Percentiles rank a stretch among this genome's conserved stretches.
These are phyloP conservation scores for Tiliqua scincoides DNA, from an alignment of 2,113 vertebrate genomes.

Conservation along the genomic window DNA sequence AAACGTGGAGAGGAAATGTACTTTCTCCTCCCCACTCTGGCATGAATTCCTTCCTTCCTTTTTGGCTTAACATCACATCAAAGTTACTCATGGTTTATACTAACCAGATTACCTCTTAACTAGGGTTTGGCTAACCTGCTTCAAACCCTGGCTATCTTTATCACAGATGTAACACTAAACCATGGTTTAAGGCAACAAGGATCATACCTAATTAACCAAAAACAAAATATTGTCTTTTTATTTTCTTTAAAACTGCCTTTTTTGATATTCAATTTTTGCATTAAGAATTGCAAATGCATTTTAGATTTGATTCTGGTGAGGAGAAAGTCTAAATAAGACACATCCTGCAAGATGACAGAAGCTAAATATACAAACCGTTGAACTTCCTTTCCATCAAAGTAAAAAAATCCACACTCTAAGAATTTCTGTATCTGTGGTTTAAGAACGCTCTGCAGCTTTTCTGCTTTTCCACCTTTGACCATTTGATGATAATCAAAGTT, in stretches of 20 bases:
- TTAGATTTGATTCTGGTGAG: not conserved
- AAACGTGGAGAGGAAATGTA: not conserved
- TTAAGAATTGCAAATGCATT: too few species aligned
- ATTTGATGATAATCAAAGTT: constrained; percentile 99
- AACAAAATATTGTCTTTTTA: not conserved
- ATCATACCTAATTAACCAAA: not conserved
- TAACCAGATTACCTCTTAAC: not conserved
- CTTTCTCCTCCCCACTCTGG: not conserved
- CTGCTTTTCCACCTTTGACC: constrained; percentile 94
- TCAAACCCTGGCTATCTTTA: not conserved
- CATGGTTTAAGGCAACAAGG: not conserved
- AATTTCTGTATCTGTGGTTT: constrained; percentile 92
- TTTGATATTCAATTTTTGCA: not conserved
- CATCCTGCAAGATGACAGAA: constrained; percentile 42
- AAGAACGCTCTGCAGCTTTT: constrained; percentile 90
- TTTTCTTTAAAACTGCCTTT: not conserved
- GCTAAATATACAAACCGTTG: constrained; percentile 80
- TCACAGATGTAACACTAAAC: not conserved
- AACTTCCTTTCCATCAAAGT: constrained; percentile 88
- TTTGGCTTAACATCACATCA: not conserved
- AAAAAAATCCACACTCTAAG: constrained; percentile 94
- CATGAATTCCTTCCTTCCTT: not conserved
- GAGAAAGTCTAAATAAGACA: constrained; percentile 20
- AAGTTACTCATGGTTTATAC: not conserved
- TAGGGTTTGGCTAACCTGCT: not conserved